phyloP scores from a whole-genome alignment of 2,113 vertebrate species.

The Xiphophorus maculatus region DNA sequence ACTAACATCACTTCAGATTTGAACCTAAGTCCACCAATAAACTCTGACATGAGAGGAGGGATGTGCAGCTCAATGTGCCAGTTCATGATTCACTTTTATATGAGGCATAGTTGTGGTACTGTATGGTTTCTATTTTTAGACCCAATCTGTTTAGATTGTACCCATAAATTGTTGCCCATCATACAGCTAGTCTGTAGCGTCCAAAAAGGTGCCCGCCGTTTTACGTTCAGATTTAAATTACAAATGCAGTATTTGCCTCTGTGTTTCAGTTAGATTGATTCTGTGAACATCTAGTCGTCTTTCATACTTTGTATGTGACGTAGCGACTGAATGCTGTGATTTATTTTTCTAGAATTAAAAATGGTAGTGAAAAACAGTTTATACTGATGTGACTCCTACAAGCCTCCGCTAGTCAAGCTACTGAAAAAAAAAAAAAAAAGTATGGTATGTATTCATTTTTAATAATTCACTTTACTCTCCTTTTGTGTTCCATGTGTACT shows the following conservation, averaged over 20 bases:
- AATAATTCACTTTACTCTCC: slow-evolving; percentile 21
- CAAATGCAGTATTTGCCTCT: slow-evolving; percentile 10
- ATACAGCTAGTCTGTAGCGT: neutral
- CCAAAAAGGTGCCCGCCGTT: slow-evolving; percentile 19
- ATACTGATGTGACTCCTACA: slow-evolving; percentile 34
- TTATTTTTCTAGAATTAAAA: slow-evolving; percentile 27
- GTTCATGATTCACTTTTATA: slow-evolving; percentile 2
- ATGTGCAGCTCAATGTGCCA: neutral
- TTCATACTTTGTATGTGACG: slow-evolving; percentile 27
- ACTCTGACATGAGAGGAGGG: neutral
- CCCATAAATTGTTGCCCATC: neutral
- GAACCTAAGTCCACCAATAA: neutral
- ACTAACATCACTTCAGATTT: slow-evolving; percentile 12
- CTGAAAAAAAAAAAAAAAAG: slow-evolving; percentile 5
- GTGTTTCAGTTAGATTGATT: slow-evolving; percentile 4
- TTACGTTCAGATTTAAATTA: slow-evolving; percentile 1
- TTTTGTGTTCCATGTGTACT: slow-evolving; percentile 45
- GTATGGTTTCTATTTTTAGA: neutral
- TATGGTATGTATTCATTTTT: slow-evolving; percentile 9
- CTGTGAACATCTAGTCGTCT: slow-evolving; percentile 20
- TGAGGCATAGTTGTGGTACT: neutral
- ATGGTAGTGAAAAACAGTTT: slow-evolving; percentile 22
- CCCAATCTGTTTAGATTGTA: neutral
- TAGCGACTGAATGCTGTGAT: slow-evolving; percentile 46
- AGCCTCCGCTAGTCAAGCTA: slow-evolving; percentile 5